Conservation (phyloP, 2,797 vertebrate species). For the Gambelia wislizenii region DNA sequence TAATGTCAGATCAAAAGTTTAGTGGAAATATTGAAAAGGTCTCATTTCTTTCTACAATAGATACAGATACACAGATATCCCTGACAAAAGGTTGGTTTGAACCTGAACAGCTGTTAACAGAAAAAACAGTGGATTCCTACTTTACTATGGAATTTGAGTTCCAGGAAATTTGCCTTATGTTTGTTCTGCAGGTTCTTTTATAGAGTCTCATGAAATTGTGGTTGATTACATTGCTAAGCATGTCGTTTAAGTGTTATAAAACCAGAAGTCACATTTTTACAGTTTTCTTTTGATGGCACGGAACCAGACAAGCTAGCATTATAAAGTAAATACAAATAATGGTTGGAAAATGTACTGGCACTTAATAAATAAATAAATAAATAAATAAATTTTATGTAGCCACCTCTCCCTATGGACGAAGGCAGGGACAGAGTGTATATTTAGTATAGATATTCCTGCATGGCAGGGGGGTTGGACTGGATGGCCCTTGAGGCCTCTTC, state of each 20-base stretch:
- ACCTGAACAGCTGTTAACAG: background rate
- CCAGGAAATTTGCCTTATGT: background rate
- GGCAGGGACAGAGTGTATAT: too few species aligned
- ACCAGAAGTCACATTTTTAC: background rate
- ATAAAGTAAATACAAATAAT: background rate
- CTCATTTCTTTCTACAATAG: background rate
- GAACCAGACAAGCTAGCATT: background rate
- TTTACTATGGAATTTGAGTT: background rate
- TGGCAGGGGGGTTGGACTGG: too few species aligned
- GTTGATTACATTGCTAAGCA: background rate
- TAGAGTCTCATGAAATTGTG: background rate
- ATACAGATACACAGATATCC: background rate
- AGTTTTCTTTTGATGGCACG: background rate
- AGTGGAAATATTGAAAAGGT: background rate
- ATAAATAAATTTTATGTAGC: too few species aligned
- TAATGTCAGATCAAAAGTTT: background rate
- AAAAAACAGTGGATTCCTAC: background rate
- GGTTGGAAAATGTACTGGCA: background rate
- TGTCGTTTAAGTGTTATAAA: background rate
- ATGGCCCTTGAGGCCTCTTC: too few species aligned
- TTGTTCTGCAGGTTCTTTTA: background rate
- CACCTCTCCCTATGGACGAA: too few species aligned
- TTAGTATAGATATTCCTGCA: conserved; percentile 2
- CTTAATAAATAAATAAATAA: too few species aligned
- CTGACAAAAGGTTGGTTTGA: background rate